phyloP scores from a whole-genome alignment of 2,797 vertebrate species.

The Falco berigora region DNA sequence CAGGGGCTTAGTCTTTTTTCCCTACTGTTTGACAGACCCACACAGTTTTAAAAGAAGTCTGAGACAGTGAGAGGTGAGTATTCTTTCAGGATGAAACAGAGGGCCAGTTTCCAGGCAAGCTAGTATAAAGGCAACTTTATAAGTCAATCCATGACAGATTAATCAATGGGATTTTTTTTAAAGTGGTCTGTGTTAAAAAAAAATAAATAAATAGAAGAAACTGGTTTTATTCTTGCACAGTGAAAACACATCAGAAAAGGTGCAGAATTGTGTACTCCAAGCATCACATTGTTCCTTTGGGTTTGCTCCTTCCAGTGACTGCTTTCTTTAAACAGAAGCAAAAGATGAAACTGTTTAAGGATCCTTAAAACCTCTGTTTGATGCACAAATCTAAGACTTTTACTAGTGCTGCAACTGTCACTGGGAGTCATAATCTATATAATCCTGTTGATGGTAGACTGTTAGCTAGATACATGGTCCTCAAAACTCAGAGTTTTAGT shows the following conservation, averaged over 20 bases:
- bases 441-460: not conserved
- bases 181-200: not conserved
- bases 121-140: not conserved
- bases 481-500: not conserved
- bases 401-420: not conserved
- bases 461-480: not conserved
- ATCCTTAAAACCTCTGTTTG: not conserved
- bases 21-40: slow-evolving; percentile 10
- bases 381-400: not conserved
- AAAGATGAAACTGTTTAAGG: not conserved
- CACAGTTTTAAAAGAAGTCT: slow-evolving; percentile 34
- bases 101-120: not conserved
- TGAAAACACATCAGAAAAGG: not conserved
- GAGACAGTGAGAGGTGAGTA: not conserved
- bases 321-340: not conserved
- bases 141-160: not conserved
- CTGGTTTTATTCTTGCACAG: not conserved
- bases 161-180: not conserved
- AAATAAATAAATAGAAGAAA: not conserved
- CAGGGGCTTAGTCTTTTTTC: not conserved
- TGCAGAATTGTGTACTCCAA: not conserved
- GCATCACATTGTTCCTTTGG: not conserved
- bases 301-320: not conserved
- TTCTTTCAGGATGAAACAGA: not conserved
- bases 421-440: not conserved